Evolutionary conservation across 2,113 vertebrate genomes (phyloP), one percentile per base, ranked within the genome.

Genomic region (Caranx ignobilis): DNA sequence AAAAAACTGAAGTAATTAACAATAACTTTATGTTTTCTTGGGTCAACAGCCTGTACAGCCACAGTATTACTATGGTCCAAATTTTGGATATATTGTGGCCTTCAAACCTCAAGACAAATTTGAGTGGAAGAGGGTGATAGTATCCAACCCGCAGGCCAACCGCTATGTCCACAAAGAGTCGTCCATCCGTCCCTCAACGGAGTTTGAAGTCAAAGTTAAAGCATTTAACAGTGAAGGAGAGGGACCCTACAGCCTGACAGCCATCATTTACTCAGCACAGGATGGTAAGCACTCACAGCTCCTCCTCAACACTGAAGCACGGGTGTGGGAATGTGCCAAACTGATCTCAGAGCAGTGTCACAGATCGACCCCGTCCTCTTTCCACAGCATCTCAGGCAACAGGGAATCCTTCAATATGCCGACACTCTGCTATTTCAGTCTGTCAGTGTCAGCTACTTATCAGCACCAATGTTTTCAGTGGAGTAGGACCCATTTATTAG

Each of bases 171-270:
- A 99, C 90, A 99, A 98, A 86, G 97, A 98, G 86, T 89, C 97
- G 39, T 92, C 94, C 63, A 96, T 97, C 88, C 91, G 91, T 3
- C 95, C 97, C 5, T 91, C 92, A 54, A 97, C 96, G 2, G 89
- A 96, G 6, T 99, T 97, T 73, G 95, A 97, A 87, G 98, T 99
- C n/a, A 99, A 98, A 94, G 95, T 99, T 52, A 97, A 97, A 91
- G 97, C 97, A 2, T 99, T 96, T 91, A 99, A 99, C 91, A 95
- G 86, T 77, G 91, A 95, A 88, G 98, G 98, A 37, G 97, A 98
- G 50, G 98, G 98, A 16, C 98, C 98, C 0, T 99, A 94, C 90
- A 99, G 98, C 89, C 91, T 95, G 10, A 94, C 94, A 5, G 96
- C 97, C 4, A 76, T 94, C 59, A 95, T 99, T 84, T 95, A 94